A percentile compares a stretch with the other conserved stretches of the same genome.
Evolutionary conservation across 2,888 invertebrate species (phyloP).

Genomic region (Drymonia ruficornis): DNA sequence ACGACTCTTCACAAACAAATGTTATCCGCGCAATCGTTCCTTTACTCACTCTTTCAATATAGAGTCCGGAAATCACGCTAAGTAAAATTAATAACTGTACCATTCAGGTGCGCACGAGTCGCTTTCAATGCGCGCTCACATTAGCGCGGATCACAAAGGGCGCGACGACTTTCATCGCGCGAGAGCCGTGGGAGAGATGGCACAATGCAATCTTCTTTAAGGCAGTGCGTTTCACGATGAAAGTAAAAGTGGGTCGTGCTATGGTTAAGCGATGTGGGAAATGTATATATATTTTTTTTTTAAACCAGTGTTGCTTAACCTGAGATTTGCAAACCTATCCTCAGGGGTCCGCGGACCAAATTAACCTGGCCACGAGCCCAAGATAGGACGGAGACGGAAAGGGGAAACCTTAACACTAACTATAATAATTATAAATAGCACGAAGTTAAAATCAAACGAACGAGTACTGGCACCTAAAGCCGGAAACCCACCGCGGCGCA

Average conservation of each 20-base stretch:
- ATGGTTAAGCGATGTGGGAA: constrained; percentile 27
- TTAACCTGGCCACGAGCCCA: no score
- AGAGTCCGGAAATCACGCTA: not conserved
- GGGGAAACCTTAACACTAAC: no score
- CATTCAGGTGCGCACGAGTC: not conserved
- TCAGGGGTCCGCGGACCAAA: no score
- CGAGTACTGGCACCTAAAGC: no score
- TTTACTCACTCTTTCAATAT: not conserved
- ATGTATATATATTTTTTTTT: not conserved
- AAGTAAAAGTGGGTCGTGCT: constrained; percentile 78
- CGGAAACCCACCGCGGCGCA: no score
- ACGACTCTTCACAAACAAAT: not conserved
- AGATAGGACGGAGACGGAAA: no score
- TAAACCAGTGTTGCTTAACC: no score
- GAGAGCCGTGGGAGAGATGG: constrained; percentile 70
- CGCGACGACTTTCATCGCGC: constrained; percentile 52
- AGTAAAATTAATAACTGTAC: not conserved
- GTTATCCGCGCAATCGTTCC: not conserved
- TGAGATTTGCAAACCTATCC: no score
- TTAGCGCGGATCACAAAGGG: constrained; percentile 30
- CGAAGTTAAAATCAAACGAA: no score
- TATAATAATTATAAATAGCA: no score
- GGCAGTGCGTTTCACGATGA: constrained; percentile 79
- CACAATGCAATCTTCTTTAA: constrained; percentile 65
- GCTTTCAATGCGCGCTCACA: constrained; percentile 7